These are phyloP conservation scores for Aleiodes testaceus DNA, from an alignment of 2,888 invertebrate genomes.

Conservation along the genomic window DNA sequence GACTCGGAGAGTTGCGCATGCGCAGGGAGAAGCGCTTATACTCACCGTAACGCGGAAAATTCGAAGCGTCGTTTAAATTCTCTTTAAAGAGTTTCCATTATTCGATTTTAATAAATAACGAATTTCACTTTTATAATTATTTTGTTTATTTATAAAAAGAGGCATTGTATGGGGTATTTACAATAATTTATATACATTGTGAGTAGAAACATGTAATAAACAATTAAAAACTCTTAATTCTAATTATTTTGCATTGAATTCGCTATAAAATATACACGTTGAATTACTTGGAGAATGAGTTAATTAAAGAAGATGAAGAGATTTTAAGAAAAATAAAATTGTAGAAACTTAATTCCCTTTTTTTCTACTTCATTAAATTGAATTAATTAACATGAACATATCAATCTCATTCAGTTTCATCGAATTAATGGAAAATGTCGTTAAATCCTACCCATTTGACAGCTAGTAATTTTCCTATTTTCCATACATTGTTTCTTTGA, in stretches of 20 bases:
- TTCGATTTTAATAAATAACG: neutral
- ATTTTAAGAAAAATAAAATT: neutral
- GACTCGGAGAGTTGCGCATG: neutral
- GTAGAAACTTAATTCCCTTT: too few species aligned
- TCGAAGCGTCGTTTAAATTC: too few species aligned
- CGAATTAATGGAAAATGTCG: neutral
- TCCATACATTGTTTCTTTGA: conserved; percentile 26
- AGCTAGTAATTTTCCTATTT: conserved; percentile 41
- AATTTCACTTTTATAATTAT: neutral
- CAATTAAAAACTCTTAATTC: conserved; percentile 39
- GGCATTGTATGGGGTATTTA: conserved; percentile 58
- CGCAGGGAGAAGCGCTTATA: neutral
- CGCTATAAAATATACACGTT: conserved; percentile 22
- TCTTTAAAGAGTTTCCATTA: too few species aligned
- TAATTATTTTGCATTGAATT: conserved; percentile 49
- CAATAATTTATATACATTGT: conserved; percentile 63
- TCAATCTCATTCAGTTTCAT: too few species aligned
- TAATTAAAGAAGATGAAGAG: neutral
- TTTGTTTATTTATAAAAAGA: conserved; percentile 38
- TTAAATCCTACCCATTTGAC: conserved; percentile 34
- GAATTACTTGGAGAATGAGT: neutral
- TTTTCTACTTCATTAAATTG: neutral
- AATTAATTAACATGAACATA: neutral
- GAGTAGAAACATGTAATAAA: conserved; percentile 52
- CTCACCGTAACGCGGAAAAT: too few species aligned